These are phyloP conservation scores for Vandiemenella viatica DNA, from an alignment of 2,888 invertebrate species.

Conservation along the genomic window DNA sequence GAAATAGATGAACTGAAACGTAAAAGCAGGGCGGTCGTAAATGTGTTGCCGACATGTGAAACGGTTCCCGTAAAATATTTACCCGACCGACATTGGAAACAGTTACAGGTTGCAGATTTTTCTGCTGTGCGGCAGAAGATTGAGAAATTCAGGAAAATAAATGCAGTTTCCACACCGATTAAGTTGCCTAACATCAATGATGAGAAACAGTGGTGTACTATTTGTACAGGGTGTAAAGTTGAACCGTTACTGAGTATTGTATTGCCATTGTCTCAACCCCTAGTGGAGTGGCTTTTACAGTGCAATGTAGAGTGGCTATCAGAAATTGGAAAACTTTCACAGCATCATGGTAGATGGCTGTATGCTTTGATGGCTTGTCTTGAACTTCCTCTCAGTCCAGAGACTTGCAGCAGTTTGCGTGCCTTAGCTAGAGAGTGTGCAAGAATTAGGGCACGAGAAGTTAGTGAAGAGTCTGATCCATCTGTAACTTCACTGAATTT, in stretches of 20 bases:
- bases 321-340: conserved; percentile 28
- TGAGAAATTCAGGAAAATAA: not conserved
- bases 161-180: not conserved
- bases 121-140: not conserved
- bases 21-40: not conserved
- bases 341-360: conserved; percentile 49
- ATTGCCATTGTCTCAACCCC: conserved; percentile 22
- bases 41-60: not conserved
- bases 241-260: not conserved
- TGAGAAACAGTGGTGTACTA: not conserved
- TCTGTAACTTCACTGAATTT: conserved; percentile 42
- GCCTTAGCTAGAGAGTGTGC: conserved; percentile 47
- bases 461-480: conserved; percentile 15
- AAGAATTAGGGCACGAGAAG: conserved; percentile 31
- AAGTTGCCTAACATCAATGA: not conserved
- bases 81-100: not conserved
- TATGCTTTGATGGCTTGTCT: conserved; percentile 49
- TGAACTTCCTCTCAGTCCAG: conserved; percentile 49
- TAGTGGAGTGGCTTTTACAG: conserved; percentile 32
- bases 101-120: not conserved
- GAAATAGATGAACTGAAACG: not conserved
- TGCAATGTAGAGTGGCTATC: conserved; percentile 34
- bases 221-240: not conserved
- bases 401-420: conserved; percentile 47
- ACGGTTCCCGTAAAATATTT: not conserved